Evolutionary conservation across 2,113 vertebrate genomes (phyloP).

Genomic region (Polyodon spathula): DNA sequence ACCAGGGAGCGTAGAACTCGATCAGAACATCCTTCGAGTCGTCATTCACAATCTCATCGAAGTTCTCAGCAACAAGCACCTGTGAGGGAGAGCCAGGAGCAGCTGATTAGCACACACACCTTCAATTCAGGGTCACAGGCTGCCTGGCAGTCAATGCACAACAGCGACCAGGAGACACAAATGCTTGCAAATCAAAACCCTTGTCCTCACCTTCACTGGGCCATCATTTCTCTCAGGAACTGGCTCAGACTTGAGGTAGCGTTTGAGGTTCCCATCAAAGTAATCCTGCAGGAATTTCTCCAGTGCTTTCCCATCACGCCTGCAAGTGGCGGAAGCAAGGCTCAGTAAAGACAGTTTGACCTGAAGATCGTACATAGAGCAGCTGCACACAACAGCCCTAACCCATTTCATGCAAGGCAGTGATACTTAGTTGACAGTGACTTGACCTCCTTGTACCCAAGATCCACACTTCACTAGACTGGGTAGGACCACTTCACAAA

Average conservation of each 20-base stretch:
- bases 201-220: constrained; percentile 77
- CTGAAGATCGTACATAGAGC: too few relatives aligned
- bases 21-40: constrained; percentile 86
- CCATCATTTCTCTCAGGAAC: constrained; percentile 86
- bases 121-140: too few relatives aligned
- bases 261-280: constrained; percentile 84
- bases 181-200: constrained; percentile 1
- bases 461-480: too few relatives aligned
- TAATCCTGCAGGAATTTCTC: constrained; percentile 86
- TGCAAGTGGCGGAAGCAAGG: constrained; percentile 29
- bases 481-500: too few relatives aligned
- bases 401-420: too few relatives aligned
- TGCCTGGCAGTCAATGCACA: neutral
- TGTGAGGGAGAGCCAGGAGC: constrained; percentile 34
- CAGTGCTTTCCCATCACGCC: constrained; percentile 87
- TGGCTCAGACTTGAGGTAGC: constrained; percentile 88
- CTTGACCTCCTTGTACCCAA: too few relatives aligned
- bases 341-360: neutral
- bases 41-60: constrained; percentile 87
- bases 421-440: too few relatives aligned
- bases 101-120: too few relatives aligned
- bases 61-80: constrained; percentile 93
- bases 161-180: neutral
- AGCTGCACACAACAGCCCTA: too few relatives aligned
- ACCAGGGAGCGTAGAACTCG: constrained; percentile 20